Base-by-base conservation (phyloP, 2,113 vertebrate species). In the Paedocypris sp. region DNA sequence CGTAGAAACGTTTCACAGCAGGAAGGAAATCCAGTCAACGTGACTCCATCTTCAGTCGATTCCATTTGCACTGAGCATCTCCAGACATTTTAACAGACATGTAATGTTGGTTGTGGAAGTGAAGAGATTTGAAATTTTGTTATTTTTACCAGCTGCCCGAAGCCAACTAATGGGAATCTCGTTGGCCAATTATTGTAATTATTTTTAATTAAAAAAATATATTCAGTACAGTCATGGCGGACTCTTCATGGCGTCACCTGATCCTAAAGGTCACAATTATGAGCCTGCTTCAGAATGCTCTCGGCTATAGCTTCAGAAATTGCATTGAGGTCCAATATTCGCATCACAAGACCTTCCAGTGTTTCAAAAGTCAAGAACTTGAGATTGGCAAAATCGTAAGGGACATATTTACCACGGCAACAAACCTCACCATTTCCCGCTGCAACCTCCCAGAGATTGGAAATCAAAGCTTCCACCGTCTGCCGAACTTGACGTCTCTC, bases 301-400 rank as follows among this genome's bases (percentile, higher is more conserved):
- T 25, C 0, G 49, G 78, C 10, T 90, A 88, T 26, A 85, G 86
- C 60, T 91, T 80, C 66, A 65, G 35, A 1, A 88, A 88, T 75
- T 92, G 89, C 68, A 85, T 87, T 16, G 77, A 81, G 51, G 41
- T 22, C 0, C 20, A 41, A 0, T 3, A 23, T 36, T 5, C 26
- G 6, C 19, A 65, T 3, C 26, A 60, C 0, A 32, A 19, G 3
- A 26, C 0, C 18, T 90, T 86, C 64, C 73, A 29, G 1, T 91
- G 90, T 59, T 23, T 72, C 26, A 53, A 64, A 6, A 74, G 82
- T 1, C 64, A 60, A 11, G 35, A 64, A n/a, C 33, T 3, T 0
- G 60, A 53, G 2, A 42, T 83, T 12, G 2, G 5, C 3, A 39
- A 2, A 1, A 75, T 85, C 0, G 60, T 88, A 22, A 2, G 0